Evolutionary conservation across 2,888 invertebrate species (phyloP).

Genomic region (Galeruca laticollis): DNA sequence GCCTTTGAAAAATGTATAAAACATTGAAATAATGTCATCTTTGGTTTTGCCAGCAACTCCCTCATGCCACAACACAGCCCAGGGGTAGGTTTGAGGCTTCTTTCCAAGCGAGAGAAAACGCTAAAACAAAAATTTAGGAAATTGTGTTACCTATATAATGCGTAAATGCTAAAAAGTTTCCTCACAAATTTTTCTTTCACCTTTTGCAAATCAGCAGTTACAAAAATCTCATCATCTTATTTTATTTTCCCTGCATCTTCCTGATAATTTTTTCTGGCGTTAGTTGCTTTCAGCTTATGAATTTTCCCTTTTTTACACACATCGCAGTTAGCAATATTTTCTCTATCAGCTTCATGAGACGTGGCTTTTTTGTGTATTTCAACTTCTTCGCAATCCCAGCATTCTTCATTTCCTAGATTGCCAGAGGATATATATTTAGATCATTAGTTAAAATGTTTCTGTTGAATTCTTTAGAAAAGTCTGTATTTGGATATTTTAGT

Average conservation of each 20-base stretch:
- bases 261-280: slow-evolving; percentile 35
- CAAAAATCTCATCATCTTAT: slow-evolving; percentile 23
- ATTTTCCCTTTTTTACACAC: slow-evolving; percentile 36
- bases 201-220: slow-evolving; percentile 44
- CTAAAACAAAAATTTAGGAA: slow-evolving; percentile 10
- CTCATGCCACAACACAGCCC: slow-evolving; percentile 55
- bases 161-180: no score
- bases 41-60: slow-evolving; percentile 44
- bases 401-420: slow-evolving; percentile 6
- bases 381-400: slow-evolving; percentile 15
- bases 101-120: slow-evolving; percentile 30
- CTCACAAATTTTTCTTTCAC: slow-evolving; percentile 19
- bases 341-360: slow-evolving; percentile 33
- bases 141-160: no score
- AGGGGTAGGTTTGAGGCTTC: no score
- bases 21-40: slow-evolving; percentile 49
- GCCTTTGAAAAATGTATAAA: slow-evolving; percentile 31
- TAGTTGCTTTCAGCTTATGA: slow-evolving; percentile 8
- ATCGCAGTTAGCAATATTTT: slow-evolving; percentile 34
- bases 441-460: no score
- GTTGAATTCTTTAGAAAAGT: no score
- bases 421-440: no score
- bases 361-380: no score
- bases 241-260: slow-evolving; percentile 37
- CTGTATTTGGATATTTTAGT: slow-evolving; percentile 13